Conservation (phyloP, 2,888 invertebrate species). For the Mythimna pallens region DNA sequence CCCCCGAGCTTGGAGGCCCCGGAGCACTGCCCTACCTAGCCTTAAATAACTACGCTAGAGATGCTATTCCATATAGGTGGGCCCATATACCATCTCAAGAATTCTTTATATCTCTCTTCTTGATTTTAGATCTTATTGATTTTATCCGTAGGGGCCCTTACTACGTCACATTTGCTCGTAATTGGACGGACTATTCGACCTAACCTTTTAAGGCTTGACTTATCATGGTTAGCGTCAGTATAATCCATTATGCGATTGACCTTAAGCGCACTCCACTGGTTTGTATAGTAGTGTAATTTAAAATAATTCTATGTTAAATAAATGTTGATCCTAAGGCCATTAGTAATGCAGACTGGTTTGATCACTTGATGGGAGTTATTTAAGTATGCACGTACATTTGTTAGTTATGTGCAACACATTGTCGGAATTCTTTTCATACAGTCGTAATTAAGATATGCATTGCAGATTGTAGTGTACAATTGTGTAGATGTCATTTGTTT, state of each 20-base stretch:
- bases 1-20: too few relatives aligned
- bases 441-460: constrained; percentile 15
- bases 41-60: too few relatives aligned
- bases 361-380: constrained; percentile 17
- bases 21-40: too few relatives aligned
- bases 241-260: constrained; percentile 46
- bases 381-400: constrained; percentile 17
- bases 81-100: neutral
- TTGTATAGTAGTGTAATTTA: constrained; percentile 47
- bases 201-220: constrained; percentile 51
- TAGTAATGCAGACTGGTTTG: constrained; percentile 28
- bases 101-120: neutral
- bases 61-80: neutral
- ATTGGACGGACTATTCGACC: constrained; percentile 49
- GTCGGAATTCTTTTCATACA: constrained; percentile 25
- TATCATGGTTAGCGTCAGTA: constrained; percentile 32
- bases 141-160: neutral
- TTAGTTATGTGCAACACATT: constrained; percentile 8
- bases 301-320: constrained; percentile 48
- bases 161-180: constrained; percentile 40
- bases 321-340: constrained; percentile 33
- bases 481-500: neutral
- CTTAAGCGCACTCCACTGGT: constrained; percentile 33
- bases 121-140: neutral
- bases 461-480: constrained; percentile 1